Percentiles rank a stretch among this genome's conserved stretches.
These are phyloP conservation scores for Sciurus niger DNA, from an alignment of 2,113 vertebrate species.

Conservation along the genomic window DNA sequence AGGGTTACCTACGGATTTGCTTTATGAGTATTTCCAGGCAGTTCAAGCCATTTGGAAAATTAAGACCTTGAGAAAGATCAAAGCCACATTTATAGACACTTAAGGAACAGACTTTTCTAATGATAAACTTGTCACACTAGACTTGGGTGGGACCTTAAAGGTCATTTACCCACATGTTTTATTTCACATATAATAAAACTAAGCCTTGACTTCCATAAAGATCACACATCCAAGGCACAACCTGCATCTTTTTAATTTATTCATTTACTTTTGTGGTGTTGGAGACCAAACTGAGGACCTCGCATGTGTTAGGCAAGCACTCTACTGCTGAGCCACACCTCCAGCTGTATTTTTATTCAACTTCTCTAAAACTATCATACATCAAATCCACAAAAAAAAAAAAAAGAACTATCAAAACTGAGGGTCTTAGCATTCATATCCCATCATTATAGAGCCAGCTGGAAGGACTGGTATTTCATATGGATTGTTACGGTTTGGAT, in stretches of 20 bases:
- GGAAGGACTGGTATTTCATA: background rate
- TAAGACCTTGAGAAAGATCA: slow-evolving; percentile 75
- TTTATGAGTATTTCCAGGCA: slow-evolving; percentile 68
- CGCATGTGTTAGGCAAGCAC: background rate
- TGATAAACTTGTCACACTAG: slow-evolving; percentile 66
- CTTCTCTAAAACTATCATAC: slow-evolving; percentile 15
- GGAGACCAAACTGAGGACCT: background rate
- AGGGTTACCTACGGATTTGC: background rate
- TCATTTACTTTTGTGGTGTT: background rate
- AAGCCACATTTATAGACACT: slow-evolving; percentile 66
- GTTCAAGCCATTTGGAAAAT: slow-evolving; percentile 69
- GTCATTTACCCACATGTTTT: slow-evolving; percentile 50
- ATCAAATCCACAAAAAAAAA: slow-evolving; percentile 19
- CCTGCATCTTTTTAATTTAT: background rate
- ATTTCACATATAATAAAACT: slow-evolving; percentile 44
- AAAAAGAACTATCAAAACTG: slow-evolving; percentile 41
- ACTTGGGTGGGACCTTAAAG: slow-evolving; percentile 4
- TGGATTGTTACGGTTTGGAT: background rate
- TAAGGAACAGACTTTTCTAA: slow-evolving; percentile 53
- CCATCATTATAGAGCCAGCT: background rate
- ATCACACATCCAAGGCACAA: background rate
- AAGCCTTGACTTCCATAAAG: slow-evolving; percentile 35
- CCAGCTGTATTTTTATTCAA: slow-evolving; percentile 26
- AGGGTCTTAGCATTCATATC: slow-evolving; percentile 2
- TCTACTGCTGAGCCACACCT: background rate